Percentiles rank a stretch among this genome's conserved stretches.
Evolutionary conservation across 2,797 vertebrate genomes (phyloP).

Genomic region (Crenuchus spilurus): DNA sequence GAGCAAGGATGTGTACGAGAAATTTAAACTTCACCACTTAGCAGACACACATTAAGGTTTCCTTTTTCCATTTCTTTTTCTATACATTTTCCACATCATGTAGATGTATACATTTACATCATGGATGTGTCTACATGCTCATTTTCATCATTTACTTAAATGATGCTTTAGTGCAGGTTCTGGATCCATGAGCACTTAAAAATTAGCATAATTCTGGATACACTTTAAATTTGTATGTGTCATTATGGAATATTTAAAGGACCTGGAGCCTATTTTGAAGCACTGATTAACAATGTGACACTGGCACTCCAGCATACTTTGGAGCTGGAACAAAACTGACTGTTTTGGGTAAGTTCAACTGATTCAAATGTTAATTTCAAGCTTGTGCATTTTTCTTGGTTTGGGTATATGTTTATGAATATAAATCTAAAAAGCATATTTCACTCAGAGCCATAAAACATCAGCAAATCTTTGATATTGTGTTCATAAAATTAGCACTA

Average conservation of each 20-base stretch:
- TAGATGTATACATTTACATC: not conserved
- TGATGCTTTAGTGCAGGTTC: not conserved
- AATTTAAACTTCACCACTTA: not conserved
- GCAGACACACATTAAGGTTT: not conserved
- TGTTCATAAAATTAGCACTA: not conserved
- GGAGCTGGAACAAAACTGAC: slow-evolving; percentile 60
- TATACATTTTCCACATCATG: not conserved
- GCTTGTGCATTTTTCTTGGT: not conserved
- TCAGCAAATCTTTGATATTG: not conserved
- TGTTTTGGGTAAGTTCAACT: slow-evolving; percentile 59
- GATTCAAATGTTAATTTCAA: not conserved
- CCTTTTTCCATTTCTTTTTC: not conserved
- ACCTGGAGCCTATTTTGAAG: slow-evolving; percentile 56
- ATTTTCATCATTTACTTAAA: not conserved
- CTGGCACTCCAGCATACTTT: slow-evolving; percentile 58
- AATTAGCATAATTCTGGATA: not conserved
- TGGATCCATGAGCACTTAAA: not conserved
- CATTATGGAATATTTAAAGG: slow-evolving; percentile 1
- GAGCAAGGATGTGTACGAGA: not conserved
- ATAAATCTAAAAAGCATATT: not conserved
- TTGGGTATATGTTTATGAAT: not conserved
- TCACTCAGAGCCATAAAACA: too few species aligned
- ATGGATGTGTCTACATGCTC: not conserved
- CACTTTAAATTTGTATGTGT: not conserved
- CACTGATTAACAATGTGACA: slow-evolving; percentile 63